Percentiles rank a stretch among this genome's conserved stretches.
phyloP scores from a whole-genome alignment of 2,797 vertebrate species.

The Capromys pilorides region DNA sequence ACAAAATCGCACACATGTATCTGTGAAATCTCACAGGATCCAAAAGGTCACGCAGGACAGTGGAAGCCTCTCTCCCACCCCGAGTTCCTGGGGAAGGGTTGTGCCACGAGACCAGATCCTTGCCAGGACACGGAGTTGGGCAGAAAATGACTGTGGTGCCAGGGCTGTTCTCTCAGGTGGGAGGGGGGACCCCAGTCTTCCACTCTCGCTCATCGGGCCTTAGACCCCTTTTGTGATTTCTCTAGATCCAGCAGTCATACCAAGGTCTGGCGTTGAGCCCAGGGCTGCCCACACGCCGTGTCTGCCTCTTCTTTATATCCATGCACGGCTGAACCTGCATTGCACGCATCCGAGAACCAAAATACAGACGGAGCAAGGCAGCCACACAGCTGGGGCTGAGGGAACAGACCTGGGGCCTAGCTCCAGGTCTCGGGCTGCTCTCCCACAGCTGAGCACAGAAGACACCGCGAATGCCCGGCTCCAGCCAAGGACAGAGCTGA shows the following conservation, averaged over 20 bases:
- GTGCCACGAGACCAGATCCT: rapidly evolving
- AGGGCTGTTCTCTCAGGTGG: rapidly evolving
- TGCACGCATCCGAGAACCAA: background rate
- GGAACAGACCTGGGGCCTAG: background rate
- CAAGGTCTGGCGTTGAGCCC: rapidly evolving
- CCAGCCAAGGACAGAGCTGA: background rate
- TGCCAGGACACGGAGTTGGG: too few relatives aligned
- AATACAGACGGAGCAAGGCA: too few relatives aligned
- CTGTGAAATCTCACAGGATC: rapidly evolving
- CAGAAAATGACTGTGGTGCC: background rate
- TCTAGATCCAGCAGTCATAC: background rate
- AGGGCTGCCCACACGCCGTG: rapidly evolving
- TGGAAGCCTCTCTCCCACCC: background rate
- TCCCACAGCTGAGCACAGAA: rapidly evolving
- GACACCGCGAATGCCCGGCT: rapidly evolving
- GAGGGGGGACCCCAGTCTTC: background rate
- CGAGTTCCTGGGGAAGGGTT: background rate
- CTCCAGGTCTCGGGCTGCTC: background rate
- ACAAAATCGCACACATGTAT: rapidly evolving
- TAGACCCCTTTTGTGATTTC: rapidly evolving
- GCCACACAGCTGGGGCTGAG: background rate
- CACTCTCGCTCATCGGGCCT: rapidly evolving
- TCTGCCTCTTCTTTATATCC: rapidly evolving
- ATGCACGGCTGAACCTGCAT: rapidly evolving
- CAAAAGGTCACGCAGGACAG: rapidly evolving